These are phyloP conservation scores for Dione vanillae DNA, from an alignment of 2,888 invertebrate genomes.

Conservation along the genomic window DNA sequence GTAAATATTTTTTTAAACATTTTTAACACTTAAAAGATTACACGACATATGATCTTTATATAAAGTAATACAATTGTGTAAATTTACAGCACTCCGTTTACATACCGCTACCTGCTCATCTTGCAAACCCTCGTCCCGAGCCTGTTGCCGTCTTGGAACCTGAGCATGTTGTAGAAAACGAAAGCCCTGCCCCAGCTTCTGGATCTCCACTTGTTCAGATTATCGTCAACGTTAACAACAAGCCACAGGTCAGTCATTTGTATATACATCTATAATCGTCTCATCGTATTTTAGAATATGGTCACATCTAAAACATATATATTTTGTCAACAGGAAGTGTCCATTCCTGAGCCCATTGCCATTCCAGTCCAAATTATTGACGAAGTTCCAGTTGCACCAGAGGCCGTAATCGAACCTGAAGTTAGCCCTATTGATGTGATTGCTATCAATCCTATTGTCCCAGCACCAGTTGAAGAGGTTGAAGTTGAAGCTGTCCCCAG, in stretches of 20 bases:
- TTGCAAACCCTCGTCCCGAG: background rate
- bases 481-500: background rate
- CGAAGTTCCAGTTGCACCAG: background rate
- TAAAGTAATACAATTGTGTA: conserved; percentile 9
- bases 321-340: background rate
- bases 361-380: conserved; percentile 10
- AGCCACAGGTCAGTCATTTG: conserved; percentile 47
- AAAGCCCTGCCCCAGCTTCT: conserved; percentile 39
- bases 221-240: conserved; percentile 57
- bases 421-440: conserved; percentile 20
- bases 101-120: conserved; percentile 50
- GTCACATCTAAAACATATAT: background rate
- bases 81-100: conserved; percentile 51
- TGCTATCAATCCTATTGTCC: background rate
- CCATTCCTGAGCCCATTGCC: background rate
- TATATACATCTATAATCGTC: background rate
- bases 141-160: conserved; percentile 46
- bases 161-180: conserved; percentile 42
- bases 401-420: background rate
- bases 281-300: background rate
- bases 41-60: background rate
- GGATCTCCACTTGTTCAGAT: conserved; percentile 61
- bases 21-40: background rate
- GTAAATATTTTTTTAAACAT: conserved; percentile 51
- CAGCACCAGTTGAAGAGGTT: conserved; percentile 3